Percentiles rank a stretch among this genome's conserved stretches.
These are phyloP conservation scores for Neogobius melanostomus DNA, from an alignment of 2,113 vertebrate species.

Conservation along the genomic window DNA sequence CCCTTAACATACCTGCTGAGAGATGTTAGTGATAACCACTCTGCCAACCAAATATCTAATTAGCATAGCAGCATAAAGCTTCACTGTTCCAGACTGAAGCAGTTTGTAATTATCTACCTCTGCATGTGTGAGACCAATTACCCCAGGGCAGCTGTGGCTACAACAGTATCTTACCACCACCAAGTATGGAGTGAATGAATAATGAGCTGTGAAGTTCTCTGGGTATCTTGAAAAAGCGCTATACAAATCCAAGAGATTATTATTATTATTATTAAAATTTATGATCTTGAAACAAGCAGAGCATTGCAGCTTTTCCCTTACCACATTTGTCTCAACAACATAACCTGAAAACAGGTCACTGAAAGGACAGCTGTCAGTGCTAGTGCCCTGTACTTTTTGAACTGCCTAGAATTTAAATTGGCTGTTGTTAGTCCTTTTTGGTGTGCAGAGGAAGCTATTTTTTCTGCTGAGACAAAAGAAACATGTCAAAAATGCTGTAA, in stretches of 20 bases:
- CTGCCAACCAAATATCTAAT: slow-evolving; percentile 6
- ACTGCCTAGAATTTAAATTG: neutral
- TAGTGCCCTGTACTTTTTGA: slow-evolving; percentile 1
- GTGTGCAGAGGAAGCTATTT: neutral
- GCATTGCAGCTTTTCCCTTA: slow-evolving; percentile 22
- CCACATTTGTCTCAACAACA: slow-evolving; percentile 35
- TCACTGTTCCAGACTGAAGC: neutral
- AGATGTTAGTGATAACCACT: neutral
- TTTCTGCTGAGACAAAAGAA: neutral
- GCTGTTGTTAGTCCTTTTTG: neutral
- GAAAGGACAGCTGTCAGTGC: slow-evolving; percentile 19
- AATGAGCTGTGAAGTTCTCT: no score
- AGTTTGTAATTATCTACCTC: slow-evolving; percentile 12
- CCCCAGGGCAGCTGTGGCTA: no score
- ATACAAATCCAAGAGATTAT: no score
- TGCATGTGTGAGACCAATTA: slow-evolving; percentile 3
- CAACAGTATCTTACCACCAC: no score
- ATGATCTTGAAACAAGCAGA: slow-evolving; percentile 26
- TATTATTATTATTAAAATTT: no score
- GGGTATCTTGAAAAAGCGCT: no score
- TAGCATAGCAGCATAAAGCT: slow-evolving; percentile 11
- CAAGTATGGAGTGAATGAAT: no score
- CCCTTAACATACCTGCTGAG: neutral
- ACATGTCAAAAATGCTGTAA: neutral
- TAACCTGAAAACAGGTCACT: slow-evolving; percentile 15